Percentiles rank a stretch among this genome's conserved stretches.
Evolutionary conservation across 1,140 invertebrate species (phyloP).

Genomic region (Cydia pomonella): DNA sequence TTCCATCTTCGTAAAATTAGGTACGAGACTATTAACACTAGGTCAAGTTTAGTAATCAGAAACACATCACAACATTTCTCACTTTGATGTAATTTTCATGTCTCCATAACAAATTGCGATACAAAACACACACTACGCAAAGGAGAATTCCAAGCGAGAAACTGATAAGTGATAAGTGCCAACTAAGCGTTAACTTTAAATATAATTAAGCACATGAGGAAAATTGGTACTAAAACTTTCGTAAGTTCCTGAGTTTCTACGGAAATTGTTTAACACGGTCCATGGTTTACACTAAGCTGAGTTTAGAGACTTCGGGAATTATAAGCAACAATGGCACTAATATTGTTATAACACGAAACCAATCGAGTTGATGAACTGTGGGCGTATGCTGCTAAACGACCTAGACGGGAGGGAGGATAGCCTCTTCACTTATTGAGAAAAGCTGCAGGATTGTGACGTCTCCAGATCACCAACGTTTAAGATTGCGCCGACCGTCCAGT

Average conservation of each 20-base stretch:
- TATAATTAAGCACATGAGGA: neutral
- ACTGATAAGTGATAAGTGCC: neutral
- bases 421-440: neutral
- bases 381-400: slow-evolving; percentile 30
- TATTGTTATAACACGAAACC: slow-evolving; percentile 30
- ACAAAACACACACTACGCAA: neutral
- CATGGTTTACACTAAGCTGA: neutral
- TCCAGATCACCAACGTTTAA: too few species aligned
- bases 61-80: slow-evolving; percentile 9
- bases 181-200: slow-evolving; percentile 7
- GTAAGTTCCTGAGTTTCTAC: neutral
- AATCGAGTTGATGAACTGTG: slow-evolving; percentile 32
- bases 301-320: neutral
- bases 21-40: neutral
- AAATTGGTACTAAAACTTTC: neutral
- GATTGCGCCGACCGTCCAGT: too few species aligned
- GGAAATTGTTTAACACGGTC: neutral
- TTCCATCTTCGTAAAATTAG: slow-evolving; percentile 1
- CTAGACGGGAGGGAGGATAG: neutral
- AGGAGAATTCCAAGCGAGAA: neutral
- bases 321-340: slow-evolving; percentile 24
- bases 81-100: neutral
- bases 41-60: slow-evolving; percentile 21
- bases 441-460: neutral
- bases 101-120: neutral